These are phyloP conservation scores for Wasmannia auropunctata DNA, from an alignment of 1,140 invertebrate species.

Conservation along the genomic window DNA sequence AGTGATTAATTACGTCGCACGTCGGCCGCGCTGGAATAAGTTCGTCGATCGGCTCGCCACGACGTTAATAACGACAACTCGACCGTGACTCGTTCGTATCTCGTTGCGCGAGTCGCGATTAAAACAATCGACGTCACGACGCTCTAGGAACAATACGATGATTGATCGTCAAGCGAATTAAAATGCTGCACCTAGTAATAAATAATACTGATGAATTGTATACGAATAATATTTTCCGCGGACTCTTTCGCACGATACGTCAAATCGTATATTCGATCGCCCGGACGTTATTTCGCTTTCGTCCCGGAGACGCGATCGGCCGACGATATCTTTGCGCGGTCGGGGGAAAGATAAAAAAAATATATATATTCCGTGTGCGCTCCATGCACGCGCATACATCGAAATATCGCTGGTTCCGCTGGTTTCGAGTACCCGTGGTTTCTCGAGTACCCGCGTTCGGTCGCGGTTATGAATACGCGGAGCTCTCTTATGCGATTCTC, in stretches of 20 bases:
- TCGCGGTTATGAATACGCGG: constrained; percentile 64
- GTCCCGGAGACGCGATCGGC: constrained; percentile 43
- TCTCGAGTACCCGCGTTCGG: constrained; percentile 65
- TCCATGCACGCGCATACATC: constrained; percentile 73
- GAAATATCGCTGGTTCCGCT: constrained; percentile 79
- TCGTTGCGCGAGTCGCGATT: background rate
- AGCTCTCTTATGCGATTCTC: constrained; percentile 66
- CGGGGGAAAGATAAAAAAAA: constrained; percentile 51
- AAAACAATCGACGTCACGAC: constrained; percentile 23
- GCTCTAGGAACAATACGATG: background rate
- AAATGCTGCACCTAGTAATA: background rate
- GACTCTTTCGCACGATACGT: constrained; percentile 17
- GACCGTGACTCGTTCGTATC: constrained; percentile 22
- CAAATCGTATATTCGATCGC: background rate
- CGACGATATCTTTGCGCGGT: constrained; percentile 60
- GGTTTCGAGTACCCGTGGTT: constrained; percentile 74
- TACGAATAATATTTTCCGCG: constrained; percentile 23
- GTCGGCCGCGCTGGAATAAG: constrained; percentile 16
- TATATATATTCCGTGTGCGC: constrained; percentile 4
- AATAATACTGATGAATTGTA: constrained; percentile 14
- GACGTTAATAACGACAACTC: constrained; percentile 36
- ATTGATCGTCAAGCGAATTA: constrained; percentile 8
- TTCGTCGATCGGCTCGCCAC: constrained; percentile 33
- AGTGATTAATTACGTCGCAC: constrained; percentile 52
- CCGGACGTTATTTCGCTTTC: constrained; percentile 24